These are phyloP conservation scores for Atractosteus spatula DNA, from an alignment of 2,113 vertebrate species.

Conservation along the genomic window DNA sequence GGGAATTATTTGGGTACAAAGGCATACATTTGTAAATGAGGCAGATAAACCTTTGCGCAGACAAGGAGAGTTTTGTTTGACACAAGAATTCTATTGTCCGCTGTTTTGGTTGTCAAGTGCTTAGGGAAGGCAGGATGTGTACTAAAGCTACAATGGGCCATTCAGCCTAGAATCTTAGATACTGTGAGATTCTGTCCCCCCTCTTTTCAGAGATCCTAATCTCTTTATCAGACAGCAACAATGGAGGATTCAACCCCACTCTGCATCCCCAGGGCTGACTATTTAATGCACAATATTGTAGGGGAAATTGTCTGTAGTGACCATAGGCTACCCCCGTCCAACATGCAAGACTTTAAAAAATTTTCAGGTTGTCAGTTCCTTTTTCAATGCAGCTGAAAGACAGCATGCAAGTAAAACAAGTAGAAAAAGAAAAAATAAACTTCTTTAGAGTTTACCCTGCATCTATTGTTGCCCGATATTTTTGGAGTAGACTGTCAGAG, in stretches of 20 bases:
- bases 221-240: constrained; percentile 86
- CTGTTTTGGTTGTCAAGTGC: constrained; percentile 81
- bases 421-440: constrained; percentile 24
- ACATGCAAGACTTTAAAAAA: constrained; percentile 37
- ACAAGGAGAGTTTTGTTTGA: constrained; percentile 90
- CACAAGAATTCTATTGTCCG: constrained; percentile 87
- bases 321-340: constrained; percentile 45
- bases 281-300: constrained; percentile 60
- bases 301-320: constrained; percentile 61
- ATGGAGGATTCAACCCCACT: constrained; percentile 78
- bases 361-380: constrained; percentile 52
- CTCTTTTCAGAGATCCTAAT: constrained; percentile 81
- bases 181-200: constrained; percentile 78
- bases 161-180: constrained; percentile 77
- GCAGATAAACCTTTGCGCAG: constrained; percentile 81
- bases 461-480: constrained; percentile 19
- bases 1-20: constrained; percentile 80
- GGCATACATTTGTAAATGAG: constrained; percentile 94
- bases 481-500: constrained; percentile 29
- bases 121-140: constrained; percentile 86
- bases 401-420: constrained; percentile 17
- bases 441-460: constrained; percentile 12
- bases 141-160: constrained; percentile 84
- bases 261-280: constrained; percentile 59
- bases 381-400: constrained; percentile 38